Evolutionary conservation across 2,888 invertebrate species (phyloP).

Genomic region (Drosophila flavopinicola): DNA sequence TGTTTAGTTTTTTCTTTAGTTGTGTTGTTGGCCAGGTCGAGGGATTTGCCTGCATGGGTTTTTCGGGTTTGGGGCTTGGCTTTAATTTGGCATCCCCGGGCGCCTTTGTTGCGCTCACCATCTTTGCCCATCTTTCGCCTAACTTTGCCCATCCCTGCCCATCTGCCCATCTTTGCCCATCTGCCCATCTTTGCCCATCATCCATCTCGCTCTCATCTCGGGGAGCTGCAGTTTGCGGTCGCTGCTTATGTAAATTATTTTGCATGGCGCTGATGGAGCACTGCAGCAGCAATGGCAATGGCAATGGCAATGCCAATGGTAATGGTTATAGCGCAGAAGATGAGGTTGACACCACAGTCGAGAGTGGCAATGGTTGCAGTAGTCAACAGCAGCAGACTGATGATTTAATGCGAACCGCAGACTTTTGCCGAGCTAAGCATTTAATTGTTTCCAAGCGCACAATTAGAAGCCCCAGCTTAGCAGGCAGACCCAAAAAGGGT

Average conservation of each 20-base stretch:
- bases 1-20: conserved; percentile 42
- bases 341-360: conserved; percentile 30
- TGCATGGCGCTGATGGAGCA: conserved; percentile 55
- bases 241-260: conserved; percentile 80
- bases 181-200: not conserved
- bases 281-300: conserved; percentile 30
- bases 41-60: conserved; percentile 76
- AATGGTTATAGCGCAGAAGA: conserved; percentile 8
- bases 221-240: conserved; percentile 69
- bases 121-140: not conserved
- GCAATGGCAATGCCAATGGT: conserved; percentile 13
- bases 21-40: conserved; percentile 52
- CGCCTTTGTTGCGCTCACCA: conserved; percentile 31
- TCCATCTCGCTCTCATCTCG: conserved; percentile 7
- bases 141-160: not conserved
- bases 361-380: conserved; percentile 46
- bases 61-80: conserved; percentile 59
- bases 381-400: conserved; percentile 76
- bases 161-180: not conserved
- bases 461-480: conserved; percentile 39
- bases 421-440: conserved; percentile 79
- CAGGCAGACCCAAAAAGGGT: conserved; percentile 5
- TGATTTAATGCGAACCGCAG: conserved; percentile 78
- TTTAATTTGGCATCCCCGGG: conserved; percentile 74
- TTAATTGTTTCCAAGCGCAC: conserved; percentile 71